phyloP scores from a whole-genome alignment of 2,113 vertebrate species.

The Callocephalon fimbriatum region DNA sequence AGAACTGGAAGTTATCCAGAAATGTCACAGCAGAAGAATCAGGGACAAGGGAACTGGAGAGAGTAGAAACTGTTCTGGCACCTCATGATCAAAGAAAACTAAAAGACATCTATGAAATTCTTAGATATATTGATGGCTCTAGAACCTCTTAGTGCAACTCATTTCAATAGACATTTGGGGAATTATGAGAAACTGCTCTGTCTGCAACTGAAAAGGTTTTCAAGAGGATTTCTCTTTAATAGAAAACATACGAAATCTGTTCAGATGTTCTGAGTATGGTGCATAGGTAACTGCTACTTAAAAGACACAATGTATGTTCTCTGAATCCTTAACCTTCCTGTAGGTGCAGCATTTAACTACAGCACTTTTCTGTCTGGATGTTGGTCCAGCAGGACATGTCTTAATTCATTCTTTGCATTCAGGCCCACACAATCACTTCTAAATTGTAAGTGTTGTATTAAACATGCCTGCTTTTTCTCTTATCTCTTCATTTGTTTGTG shows the following conservation, averaged over 20 bases:
- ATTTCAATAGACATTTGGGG: background rate
- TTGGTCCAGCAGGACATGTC: background rate
- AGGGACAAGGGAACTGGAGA: background rate
- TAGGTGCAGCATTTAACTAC: background rate
- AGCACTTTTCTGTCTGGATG: background rate
- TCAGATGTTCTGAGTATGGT: background rate
- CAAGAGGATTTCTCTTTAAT: background rate
- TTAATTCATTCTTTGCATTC: background rate
- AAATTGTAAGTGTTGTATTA: background rate
- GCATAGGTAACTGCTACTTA: background rate
- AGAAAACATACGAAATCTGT: background rate
- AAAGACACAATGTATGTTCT: background rate
- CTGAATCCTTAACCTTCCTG: background rate
- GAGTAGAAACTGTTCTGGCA: background rate
- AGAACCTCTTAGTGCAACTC: slow-evolving; percentile 25
- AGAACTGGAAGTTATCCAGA: slow-evolving; percentile 67
- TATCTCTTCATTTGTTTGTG: background rate
- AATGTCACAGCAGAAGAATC: slow-evolving; percentile 41
- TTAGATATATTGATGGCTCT: slow-evolving; percentile 9
- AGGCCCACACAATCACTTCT: background rate
- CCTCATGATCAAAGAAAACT: slow-evolving; percentile 14
- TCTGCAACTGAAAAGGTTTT: background rate
- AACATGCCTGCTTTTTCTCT: background rate
- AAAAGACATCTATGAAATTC: background rate
- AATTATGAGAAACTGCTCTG: slow-evolving; percentile 4